Evolutionary conservation across 92 coral and sea anemone genomes (phyloP).

Genomic region (Phenganax marumi): DNA sequence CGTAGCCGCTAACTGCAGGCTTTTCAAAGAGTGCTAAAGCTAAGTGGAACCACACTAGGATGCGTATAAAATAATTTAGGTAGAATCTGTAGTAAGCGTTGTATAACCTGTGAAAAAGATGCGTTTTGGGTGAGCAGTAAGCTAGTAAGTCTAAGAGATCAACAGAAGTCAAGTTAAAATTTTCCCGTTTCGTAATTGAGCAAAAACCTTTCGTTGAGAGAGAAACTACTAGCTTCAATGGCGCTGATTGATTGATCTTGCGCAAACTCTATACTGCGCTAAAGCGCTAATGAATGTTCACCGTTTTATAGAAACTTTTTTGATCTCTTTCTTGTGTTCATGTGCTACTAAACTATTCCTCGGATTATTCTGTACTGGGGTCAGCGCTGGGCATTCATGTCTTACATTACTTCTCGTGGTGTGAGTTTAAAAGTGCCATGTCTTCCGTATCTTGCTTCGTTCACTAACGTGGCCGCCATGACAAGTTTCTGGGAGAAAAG

Average conservation of each 20-base stretch:
- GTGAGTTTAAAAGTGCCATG: constrained; percentile 78
- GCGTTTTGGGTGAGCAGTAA: background rate
- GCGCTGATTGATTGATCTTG: no score
- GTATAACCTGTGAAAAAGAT: constrained; percentile 59
- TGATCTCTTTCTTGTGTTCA: no score
- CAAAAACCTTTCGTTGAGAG: no score
- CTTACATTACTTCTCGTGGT: constrained; percentile 73
- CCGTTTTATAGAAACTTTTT: no score
- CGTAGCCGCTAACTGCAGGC: constrained; percentile 80
- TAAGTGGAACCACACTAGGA: constrained; percentile 70
- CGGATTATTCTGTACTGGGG: background rate
- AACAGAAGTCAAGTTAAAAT: no score
- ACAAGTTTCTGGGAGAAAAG: constrained; percentile 67
- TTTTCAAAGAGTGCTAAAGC: constrained; percentile 81
- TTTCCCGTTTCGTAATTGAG: no score
- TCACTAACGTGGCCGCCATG: constrained; percentile 75
- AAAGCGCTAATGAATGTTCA: no score
- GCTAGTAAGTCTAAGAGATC: no score
- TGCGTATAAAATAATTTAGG: constrained; percentile 59
- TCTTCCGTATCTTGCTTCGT: constrained; percentile 88
- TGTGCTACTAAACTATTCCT: background rate
- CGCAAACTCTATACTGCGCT: no score
- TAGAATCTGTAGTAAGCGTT: constrained; percentile 75
- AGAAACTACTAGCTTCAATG: no score
- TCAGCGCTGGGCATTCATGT: background rate